Evolutionary conservation across 2,797 vertebrate species (phyloP), one percentile per base, ranked within the genome.

Genomic region (Lagocephalus sceleratus): DNA sequence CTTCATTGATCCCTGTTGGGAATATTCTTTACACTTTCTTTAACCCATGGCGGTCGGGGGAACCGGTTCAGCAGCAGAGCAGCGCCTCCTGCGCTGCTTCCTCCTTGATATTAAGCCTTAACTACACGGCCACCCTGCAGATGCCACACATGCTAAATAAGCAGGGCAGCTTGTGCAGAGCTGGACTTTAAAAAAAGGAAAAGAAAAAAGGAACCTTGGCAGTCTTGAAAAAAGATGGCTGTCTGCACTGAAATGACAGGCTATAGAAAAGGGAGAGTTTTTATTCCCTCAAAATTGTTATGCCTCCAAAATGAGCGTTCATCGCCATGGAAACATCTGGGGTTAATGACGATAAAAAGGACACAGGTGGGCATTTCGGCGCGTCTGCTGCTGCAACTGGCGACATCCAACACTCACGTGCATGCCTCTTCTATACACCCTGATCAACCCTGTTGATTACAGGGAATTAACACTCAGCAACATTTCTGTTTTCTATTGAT

Each of bases 361-460:
- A 82, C 85, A 83, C 85, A 87, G 83, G 81, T 87, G 84, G 73
- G 52, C 58, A 79, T 83, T 81, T 78, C 58, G 38, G n/a, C 32
- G 64, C 54, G 60, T 66, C 63, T 62, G 48, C 63, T 68, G 64
- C 46, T 5, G 61, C 42, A 73, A 66, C 57, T 68, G 63, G 68
- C 63, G 61, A 46, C 57, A 32, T 57, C 51, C 63, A 26, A 5
- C 2, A 26, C 63, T 79, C 78, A 81, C 25, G 2, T 51, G 20
- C 10, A 42, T 35, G 39, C 57, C 58, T 55, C 62, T n/a, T 46
- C 56, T 54, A 55, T 48, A 43, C 39, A 63, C 55, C 29, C 38
- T 57, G 51, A 54, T 45, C 47, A 35, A 25, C 12, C 25, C 23
- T 41, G 35, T 41, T 57, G 54, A 63, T 60, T 51, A 63, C 20